Base-by-base conservation (phyloP, 1,140 invertebrate species). In the Hypothenemus hampei region DNA sequence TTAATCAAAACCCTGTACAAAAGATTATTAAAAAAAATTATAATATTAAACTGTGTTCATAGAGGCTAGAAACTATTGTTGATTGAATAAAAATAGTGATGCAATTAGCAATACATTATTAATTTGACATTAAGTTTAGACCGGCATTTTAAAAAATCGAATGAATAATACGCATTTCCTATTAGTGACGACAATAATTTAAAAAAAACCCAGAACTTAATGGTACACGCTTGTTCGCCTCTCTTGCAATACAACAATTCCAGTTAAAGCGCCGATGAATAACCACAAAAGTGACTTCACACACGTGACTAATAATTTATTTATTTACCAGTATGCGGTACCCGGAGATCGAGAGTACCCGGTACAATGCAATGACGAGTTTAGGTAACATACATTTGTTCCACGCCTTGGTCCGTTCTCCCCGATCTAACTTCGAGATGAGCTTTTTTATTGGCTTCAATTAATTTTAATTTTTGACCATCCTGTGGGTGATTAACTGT, bases 391-490 rank as follows among this genome's bases (percentile, higher is more conserved):
- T n/a, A n/a, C n/a, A n/a, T 7, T 4, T 16, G 43, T 45, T 24
- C 22, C 11, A n/a, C n/a, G 39, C 35, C 16, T 37, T 37, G 18
- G 15, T 37, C 11, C 35, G 35, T 16, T 37, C 35, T 16, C 35
- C 26, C n/a, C n/a, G n/a, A 16, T 16, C 8, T 48, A 8, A 6
- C 18, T 6, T 11, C 21, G 33, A 13, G 20, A 36, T 13, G 21
- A 11, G 29, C n/a, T 41, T 46, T 48, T 61, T 61, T 57, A 61
- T 58, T 67, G 58, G 46, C 50, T 51, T 59, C 60, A 67, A 67
- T 67, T 67, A 62, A 61, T 61, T 59, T 63, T 66, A 67, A 67
- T 67, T 67, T 67, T 65, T 63, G 66, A 66, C 66, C 64, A 67
- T 67, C 66, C 66, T 65, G 66, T 59, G 61, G 56, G 40, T 58